Conservation (phyloP, 2,888 invertebrate genomes). For the Aphidoletes aphidimyza region DNA sequence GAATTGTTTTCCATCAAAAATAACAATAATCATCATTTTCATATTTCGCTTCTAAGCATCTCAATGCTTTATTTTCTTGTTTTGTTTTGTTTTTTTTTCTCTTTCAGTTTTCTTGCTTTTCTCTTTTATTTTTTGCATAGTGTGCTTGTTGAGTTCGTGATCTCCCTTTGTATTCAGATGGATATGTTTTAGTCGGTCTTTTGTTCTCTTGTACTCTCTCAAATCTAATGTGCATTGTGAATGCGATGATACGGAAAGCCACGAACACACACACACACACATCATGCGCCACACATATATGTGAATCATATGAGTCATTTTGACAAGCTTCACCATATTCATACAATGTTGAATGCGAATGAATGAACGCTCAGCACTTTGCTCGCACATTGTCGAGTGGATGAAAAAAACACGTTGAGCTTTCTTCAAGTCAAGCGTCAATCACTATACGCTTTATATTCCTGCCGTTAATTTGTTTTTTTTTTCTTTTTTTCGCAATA, state of each 20-base stretch:
- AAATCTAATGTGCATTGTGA: too few species aligned
- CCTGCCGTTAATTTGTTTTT: background rate
- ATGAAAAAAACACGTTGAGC: slow-evolving; percentile 13
- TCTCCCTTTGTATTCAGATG: background rate
- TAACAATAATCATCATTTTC: slow-evolving; percentile 8
- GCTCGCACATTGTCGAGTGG: background rate
- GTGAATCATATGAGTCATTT: background rate
- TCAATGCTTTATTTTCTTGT: background rate
- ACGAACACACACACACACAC: background rate
- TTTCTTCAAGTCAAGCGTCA: slow-evolving; percentile 47
- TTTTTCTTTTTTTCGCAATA: background rate
- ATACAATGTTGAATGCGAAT: too few species aligned
- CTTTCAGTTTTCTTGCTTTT: too few species aligned
- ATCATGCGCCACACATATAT: background rate
- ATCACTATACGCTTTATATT: slow-evolving; percentile 14
- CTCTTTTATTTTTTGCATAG: background rate
- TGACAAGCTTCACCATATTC: background rate
- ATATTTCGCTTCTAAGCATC: slow-evolving; percentile 17
- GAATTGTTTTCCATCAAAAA: background rate
- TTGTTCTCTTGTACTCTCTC: slow-evolving; percentile 1
- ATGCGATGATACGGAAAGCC: too few species aligned
- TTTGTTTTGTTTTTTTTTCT: too few species aligned
- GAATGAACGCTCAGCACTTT: too few species aligned
- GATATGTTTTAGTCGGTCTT: background rate
- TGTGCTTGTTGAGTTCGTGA: slow-evolving; percentile 1